A percentile compares a stretch with the other conserved stretches of the same genome.
phyloP scores from a whole-genome alignment of 2,113 vertebrate species.

The Triplophysa siluroides region DNA sequence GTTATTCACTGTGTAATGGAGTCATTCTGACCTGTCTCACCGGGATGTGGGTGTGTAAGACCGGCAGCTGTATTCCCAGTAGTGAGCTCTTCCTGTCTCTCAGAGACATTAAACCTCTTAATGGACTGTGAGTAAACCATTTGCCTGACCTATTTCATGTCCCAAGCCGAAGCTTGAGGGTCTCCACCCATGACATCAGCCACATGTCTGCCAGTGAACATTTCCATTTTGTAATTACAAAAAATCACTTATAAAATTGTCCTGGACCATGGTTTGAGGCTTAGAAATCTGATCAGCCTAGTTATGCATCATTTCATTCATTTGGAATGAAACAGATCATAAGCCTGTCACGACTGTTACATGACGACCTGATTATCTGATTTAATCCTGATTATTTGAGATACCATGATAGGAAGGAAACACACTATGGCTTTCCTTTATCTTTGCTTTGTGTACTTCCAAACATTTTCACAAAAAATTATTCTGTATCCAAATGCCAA shows the following conservation, averaged over 20 bases:
- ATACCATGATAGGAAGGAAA: background rate
- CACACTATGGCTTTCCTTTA: background rate
- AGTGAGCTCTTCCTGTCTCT: background rate
- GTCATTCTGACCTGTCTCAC: constrained; percentile 4
- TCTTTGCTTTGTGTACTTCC: background rate
- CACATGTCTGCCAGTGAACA: background rate
- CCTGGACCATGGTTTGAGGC: no score
- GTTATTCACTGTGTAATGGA: constrained; percentile 7
- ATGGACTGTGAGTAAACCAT: constrained; percentile 6
- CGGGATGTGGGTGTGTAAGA: background rate
- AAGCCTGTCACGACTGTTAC: background rate
- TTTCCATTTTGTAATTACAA: no score
- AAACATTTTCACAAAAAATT: background rate
- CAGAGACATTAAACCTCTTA: constrained; percentile 3
- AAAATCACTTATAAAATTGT: no score
- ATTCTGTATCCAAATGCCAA: no score
- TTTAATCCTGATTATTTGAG: background rate
- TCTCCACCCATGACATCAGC: background rate
- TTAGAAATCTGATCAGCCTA: no score
- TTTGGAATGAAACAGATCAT: background rate
- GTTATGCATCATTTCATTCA: background rate
- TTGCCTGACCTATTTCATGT: constrained; percentile 5
- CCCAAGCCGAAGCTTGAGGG: background rate
- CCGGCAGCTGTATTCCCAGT: background rate
- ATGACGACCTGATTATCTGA: background rate